Base-by-base conservation (phyloP, 1,140 invertebrate genomes). In the Cyclargus thomasi region DNA sequence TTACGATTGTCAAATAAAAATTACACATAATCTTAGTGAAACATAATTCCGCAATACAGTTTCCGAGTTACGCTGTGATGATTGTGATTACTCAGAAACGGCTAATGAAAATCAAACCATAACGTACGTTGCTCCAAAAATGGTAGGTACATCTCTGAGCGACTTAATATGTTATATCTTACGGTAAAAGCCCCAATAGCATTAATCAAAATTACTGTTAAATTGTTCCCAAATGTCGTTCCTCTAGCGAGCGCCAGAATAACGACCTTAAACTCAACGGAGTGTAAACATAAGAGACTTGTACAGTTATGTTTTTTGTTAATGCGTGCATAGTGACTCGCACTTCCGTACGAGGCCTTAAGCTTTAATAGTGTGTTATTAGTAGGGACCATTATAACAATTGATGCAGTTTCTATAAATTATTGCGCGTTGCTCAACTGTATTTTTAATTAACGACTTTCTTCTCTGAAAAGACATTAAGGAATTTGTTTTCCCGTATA, bases 261-360 rank as follows among this genome's bases (percentile, higher is more conserved):
- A 82, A 81, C 76, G 77, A 78, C 75, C 71, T 74, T 73, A 71
- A 79, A 85, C 71, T 71, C 81, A 85, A 76, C 86, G 78, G 83
- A 81, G 83, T 85, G 84, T 79, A 82, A 88, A 86, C 75, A 81
- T 72, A 76, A 68, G 73, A 72, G 70, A 72, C 62, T 67, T 23
- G 68, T 85, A 88, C 86, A 86, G 86, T 88, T 88, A 86, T 64
- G 71, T 80, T 77, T 83, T 84, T 75, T 76, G 80, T 78, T 82
- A 81, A 76, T 78, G 72, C 76, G 68, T 78, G 74, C 73, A 72
- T 74, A 80, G 74, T 74, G 73, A 77, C 74, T 79, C 80, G 76
- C 73, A 74, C 73, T 65, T 63, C 53, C 65, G 39, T 69, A 67
- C 62, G 67, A 55, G 36, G 29, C 36, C 66, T 23, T 39, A 35